These are phyloP conservation scores for Drosophila meridionalis DNA, from an alignment of 2,888 invertebrate genomes.

Conservation along the genomic window DNA sequence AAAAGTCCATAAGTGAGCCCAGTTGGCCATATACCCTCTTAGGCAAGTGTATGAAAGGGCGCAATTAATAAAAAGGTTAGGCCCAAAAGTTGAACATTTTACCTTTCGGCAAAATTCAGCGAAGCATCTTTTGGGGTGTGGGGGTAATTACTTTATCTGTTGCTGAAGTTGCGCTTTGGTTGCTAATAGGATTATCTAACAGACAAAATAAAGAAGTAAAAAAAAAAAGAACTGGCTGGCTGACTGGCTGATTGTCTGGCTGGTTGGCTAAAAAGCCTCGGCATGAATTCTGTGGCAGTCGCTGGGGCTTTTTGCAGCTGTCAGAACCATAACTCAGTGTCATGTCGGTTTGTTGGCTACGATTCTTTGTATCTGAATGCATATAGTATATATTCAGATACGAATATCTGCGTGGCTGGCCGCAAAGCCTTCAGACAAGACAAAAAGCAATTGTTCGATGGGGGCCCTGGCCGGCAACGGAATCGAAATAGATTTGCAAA, in stretches of 20 bases:
- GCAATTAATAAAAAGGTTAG: conserved; percentile 57
- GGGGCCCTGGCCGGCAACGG: conserved; percentile 47
- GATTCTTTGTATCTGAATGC: conserved; percentile 46
- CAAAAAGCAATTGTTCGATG: conserved; percentile 78
- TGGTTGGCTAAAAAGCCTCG: conserved; percentile 41
- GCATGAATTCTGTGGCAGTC: conserved; percentile 48
- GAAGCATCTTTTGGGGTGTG: conserved; percentile 56
- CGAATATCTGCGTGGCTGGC: conserved; percentile 65
- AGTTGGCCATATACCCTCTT: conserved; percentile 18
- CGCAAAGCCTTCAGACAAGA: conserved; percentile 71
- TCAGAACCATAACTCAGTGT: conserved; percentile 81
- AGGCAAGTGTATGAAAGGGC: conserved; percentile 26
- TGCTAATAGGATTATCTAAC: conserved; percentile 76
- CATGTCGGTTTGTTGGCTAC: conserved; percentile 64
- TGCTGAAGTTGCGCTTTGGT: conserved; percentile 75
- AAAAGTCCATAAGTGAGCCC: neutral
- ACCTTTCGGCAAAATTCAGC: conserved; percentile 60
- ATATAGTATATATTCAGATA: conserved; percentile 51
- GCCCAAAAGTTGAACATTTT: conserved; percentile 52
- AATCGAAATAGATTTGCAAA: conserved; percentile 78
- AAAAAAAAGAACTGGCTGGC: conserved; percentile 16
- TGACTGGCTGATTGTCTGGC: conserved; percentile 19
- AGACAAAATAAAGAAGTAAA: conserved; percentile 39
- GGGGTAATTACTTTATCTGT: conserved; percentile 79
- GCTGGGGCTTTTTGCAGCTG: conserved; percentile 67